Evolutionary conservation across 2,797 vertebrate genomes (phyloP), one percentile per base, ranked within the genome.

Genomic region (Distichodus sexfasciatus): DNA sequence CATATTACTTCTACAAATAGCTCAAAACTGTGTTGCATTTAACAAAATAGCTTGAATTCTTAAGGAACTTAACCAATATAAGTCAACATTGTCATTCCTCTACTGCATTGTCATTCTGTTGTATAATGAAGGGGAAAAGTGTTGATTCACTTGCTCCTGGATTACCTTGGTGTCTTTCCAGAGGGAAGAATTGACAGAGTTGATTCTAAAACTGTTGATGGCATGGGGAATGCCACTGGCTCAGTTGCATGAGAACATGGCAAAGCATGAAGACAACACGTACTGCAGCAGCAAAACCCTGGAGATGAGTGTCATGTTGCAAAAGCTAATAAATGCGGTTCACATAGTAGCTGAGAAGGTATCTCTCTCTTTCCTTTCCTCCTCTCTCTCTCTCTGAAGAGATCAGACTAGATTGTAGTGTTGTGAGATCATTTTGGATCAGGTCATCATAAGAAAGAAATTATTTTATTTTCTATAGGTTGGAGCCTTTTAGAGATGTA

Each of bases 301-400:
- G 24, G 83, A 91, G 75, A 91, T 93, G 83, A 92, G 88, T 19
- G 83, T 85, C 57, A 91, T 93, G 90, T 86, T 91, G 46, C 90
- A 89, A 0, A 87, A 92, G 61, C 31, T 38, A 11, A 58, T 12
- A 21, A 24, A 6, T n/a, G 24, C 15, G 8, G n/a, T 62, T 19
- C 44, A 47, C 19, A 28, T 15, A 29, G 26, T 62, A 26, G 21
- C 21, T 11, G 44, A 47, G 44, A 47, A 12, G 21, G 44, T 47
- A 11, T 64, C 6, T n/a, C 6, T 5, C 3, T 19, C 1, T 2
- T 61, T 8, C 47, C 6, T 28, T 5, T n/a, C n/a, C n/a, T n/a
- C n/a, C n/a, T n/a, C n/a, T n/a, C n/a, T n/a, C n/a, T n/a, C n/a
- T n/a, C n/a, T n/a, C n/a, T n/a, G n/a, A n/a, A n/a, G n/a, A n/a